Conservation (phyloP, 2,888 invertebrate species). For the Catocala fraxini region DNA sequence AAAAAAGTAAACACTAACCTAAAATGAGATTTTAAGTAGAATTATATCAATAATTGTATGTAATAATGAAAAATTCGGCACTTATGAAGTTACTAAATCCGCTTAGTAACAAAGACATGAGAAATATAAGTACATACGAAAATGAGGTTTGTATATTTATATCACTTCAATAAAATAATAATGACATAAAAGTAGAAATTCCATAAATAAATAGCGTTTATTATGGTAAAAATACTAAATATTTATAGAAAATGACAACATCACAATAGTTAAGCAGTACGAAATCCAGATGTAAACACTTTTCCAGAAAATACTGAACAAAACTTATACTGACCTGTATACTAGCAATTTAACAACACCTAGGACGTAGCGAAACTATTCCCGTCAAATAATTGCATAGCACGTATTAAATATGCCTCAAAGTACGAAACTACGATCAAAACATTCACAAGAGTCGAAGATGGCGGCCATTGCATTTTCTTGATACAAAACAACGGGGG, state of each 20-base stretch:
- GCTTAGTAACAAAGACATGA: constrained; percentile 79
- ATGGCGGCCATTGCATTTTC: constrained; percentile 95
- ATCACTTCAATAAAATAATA: constrained; percentile 55
- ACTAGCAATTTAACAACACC: constrained; percentile 70
- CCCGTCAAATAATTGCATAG: constrained; percentile 81
- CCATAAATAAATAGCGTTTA: constrained; percentile 34
- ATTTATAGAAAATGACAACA: constrained; percentile 83
- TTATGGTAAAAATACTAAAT: constrained; percentile 57
- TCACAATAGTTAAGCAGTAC: constrained; percentile 87
- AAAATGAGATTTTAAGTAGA: constrained; percentile 52
- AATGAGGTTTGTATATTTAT: constrained; percentile 81
- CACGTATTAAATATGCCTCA: constrained; percentile 80
- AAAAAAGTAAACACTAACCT: constrained; percentile 84
- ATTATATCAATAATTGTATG: constrained; percentile 36
- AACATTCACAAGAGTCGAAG: constrained; percentile 94
- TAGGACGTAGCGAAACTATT: constrained; percentile 78
- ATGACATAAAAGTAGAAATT: constrained; percentile 55
- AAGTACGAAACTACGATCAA: constrained; percentile 88
- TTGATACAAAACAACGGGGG: constrained; percentile 92
- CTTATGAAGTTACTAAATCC: constrained; percentile 52
- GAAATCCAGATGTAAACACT: constrained; percentile 93
- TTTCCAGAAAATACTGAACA: constrained; percentile 77
- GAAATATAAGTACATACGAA: constrained; percentile 76
- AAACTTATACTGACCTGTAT: constrained; percentile 77
- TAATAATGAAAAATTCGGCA: constrained; percentile 46